Evolutionary conservation across 1,140 invertebrate species (phyloP), one percentile per base, ranked within the genome.

Genomic region (Euwallacea fornicatus): DNA sequence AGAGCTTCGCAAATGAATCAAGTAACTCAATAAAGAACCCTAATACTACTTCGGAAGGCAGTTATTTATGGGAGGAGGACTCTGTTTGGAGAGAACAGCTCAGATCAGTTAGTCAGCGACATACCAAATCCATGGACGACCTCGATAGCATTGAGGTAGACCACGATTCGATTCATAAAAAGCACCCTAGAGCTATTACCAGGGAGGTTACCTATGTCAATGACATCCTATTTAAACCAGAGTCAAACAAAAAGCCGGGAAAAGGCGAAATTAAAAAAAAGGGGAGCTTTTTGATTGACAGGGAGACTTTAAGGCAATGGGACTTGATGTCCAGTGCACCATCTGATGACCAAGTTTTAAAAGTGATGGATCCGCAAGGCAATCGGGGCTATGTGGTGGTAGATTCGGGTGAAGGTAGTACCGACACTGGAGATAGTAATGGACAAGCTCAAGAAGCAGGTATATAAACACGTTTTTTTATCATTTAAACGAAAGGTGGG

Each of bases 231-330:
- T 88, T 66, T 85, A 88, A 80, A 82, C 83, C 68, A 78, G 77
- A 77, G 74, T 83, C 74, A 42, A 74, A 70, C 62, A 77, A 74
- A 70, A 70, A 71, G 42, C 59, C 68, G 41, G n/a, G 46, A 76
- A 74, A 77, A 50, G 76, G 65, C 33, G 77, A 78, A 46, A 75
- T 75, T 21, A 76, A 73, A 66, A 79, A 80, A 63, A 76, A 76
- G 46, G 76, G 73, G 41, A 79, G 73, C 62, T 87, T 88, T 84
- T 91, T 92, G 79, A 88, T 93, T 74, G 92, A 94, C 83, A 87
- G 92, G 76, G 92, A 94, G 83, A 93, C 91, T 74, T 85, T 94
- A 73, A 85, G 92, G 43, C 92, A 94, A 78, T 94, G 92, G 92
- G 92, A 94, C 83, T 86, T 93, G 71, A 86, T 93, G 87, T 94